A percentile compares a stretch with the other conserved stretches of the same genome.
Conservation (phyloP, 2,113 vertebrate species). For the Cyprinus carpio region DNA sequence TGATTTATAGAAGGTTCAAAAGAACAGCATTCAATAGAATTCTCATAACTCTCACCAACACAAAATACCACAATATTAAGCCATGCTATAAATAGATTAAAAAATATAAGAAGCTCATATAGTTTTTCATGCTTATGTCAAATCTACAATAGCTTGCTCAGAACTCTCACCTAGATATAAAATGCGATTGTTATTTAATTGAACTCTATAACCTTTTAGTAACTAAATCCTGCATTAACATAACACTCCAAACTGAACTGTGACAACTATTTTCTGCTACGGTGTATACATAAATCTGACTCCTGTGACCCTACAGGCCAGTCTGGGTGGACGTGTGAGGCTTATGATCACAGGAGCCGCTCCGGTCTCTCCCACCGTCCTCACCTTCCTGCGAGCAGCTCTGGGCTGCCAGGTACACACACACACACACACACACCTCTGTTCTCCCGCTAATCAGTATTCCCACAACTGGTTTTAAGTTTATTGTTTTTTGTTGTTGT, state of each 20-base stretch:
- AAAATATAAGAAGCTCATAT: not conserved
- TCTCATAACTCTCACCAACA: too few species aligned
- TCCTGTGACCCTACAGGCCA: conserved; percentile 74
- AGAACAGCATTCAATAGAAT: not conserved
- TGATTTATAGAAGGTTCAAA: not conserved
- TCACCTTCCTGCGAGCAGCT: conserved; percentile 90
- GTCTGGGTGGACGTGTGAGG: conserved; percentile 88
- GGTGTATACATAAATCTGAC: not conserved
- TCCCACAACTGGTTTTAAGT: not conserved
- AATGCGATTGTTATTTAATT: not conserved
- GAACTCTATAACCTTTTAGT: not conserved
- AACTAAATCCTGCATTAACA: not conserved
- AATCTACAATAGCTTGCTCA: not conserved
- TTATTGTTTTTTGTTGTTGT: not conserved
- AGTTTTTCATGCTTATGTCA: not conserved
- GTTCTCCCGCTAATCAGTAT: not conserved
- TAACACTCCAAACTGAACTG: not conserved
- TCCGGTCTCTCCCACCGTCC: conserved; percentile 88
- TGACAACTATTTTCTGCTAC: not conserved
- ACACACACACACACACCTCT: conserved; percentile 6
- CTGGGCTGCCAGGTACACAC: conserved; percentile 91
- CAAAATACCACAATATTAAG: not conserved
- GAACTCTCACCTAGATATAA: not conserved
- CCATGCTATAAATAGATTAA: not conserved
- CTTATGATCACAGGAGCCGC: conserved; percentile 95